Conservation (phyloP, 2,888 invertebrate genomes). For the Petrolisthes cinctipes region DNA sequence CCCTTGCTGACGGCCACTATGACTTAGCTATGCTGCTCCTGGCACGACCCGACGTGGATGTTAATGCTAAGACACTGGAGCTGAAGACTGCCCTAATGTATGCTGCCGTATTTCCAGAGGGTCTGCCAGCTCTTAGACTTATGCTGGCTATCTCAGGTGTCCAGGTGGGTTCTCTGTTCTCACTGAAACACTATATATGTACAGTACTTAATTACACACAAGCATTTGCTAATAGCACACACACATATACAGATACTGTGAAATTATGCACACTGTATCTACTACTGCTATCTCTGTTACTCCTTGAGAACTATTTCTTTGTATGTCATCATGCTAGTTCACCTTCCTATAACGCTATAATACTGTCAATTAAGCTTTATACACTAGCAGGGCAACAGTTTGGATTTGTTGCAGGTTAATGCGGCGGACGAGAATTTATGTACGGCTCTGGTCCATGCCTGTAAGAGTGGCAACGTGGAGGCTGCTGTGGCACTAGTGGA, state of each 20-base stretch:
- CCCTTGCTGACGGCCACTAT: conserved; percentile 59
- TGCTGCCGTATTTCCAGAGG: conserved; percentile 58
- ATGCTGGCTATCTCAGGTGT: conserved; percentile 58
- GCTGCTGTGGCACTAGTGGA: conserved; percentile 60
- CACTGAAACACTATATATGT: no score
- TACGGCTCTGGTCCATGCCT: conserved; percentile 58
- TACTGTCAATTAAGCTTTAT: background rate
- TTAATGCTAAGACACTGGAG: conserved; percentile 58
- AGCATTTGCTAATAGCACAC: background rate
- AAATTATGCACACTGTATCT: background rate
- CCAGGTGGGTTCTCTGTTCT: conserved; percentile 33
- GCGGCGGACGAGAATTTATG: conserved; percentile 46
- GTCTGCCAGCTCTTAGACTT: conserved; percentile 59
- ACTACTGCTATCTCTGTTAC: background rate
- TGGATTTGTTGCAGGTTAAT: conserved; percentile 37
- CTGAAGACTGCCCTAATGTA: conserved; percentile 63
- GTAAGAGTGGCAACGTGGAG: conserved; percentile 60
- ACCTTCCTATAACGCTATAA: background rate
- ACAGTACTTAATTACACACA: background rate
- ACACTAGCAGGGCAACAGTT: background rate
- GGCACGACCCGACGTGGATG: conserved; percentile 56
- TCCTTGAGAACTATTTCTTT: background rate
- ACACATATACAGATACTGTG: background rate
- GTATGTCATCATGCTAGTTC: no score
- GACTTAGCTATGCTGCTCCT: conserved; percentile 62